Evolutionary conservation across 2,113 vertebrate species (phyloP).

Genomic region (Naja naja): DNA sequence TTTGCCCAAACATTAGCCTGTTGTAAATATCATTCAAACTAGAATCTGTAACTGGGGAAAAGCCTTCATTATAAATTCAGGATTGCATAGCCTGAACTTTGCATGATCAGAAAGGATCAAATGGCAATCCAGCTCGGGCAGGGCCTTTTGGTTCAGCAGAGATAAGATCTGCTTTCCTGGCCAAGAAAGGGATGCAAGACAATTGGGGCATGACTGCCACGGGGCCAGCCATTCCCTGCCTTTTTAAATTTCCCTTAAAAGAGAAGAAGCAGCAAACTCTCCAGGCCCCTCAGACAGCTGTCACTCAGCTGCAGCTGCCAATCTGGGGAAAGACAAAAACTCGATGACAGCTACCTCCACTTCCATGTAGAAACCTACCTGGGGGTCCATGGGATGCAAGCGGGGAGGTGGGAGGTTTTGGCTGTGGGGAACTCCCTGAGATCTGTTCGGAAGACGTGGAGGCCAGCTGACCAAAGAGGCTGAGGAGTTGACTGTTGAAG

Average conservation of each 20-base stretch:
- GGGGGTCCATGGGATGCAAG: slow-evolving; percentile 15
- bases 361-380: slow-evolving; percentile 1
- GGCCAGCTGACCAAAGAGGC: slow-evolving; percentile 58
- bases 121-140: neutral
- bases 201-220: neutral
- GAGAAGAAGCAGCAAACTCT: neutral
- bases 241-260: too few species aligned
- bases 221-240: neutral
- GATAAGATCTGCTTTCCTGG: neutral
- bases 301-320: slow-evolving; percentile 41
- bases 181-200: neutral
- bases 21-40: neutral
- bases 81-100: neutral
- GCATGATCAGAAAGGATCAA: neutral
- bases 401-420: slow-evolving; percentile 53
- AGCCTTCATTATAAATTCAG: neutral
- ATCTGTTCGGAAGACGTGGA: slow-evolving; percentile 44
- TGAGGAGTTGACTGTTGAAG: slow-evolving; percentile 49
- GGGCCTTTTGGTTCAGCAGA: neutral
- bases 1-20: neutral
- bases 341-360: neutral
- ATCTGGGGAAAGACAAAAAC: slow-evolving; percentile 29
- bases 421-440: slow-evolving; percentile 64
- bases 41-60: neutral
- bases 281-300: neutral